Evolutionary conservation across 2,797 vertebrate genomes (phyloP), one percentile per base, ranked within the genome.

Genomic region (Smutsia gigantea): DNA sequence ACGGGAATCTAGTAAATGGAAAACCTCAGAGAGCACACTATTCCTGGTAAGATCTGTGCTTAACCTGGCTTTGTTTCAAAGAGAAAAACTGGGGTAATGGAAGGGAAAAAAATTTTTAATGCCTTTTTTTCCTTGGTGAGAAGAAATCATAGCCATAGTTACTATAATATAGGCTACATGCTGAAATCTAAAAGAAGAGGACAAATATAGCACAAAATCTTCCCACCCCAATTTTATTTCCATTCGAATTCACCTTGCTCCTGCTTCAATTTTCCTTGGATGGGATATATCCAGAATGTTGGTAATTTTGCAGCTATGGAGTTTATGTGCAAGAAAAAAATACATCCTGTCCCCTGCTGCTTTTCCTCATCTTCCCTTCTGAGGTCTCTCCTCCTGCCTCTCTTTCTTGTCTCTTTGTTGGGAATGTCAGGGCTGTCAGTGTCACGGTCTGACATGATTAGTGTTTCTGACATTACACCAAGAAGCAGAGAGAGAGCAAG

Each of bases 371-470:
- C 89, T 66, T 69, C 25, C 93, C 82, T 71, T 46, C 77, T 34
- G 0, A 4, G 21, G 55, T 37, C 78, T 72, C 93, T 85, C 77
- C 94, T 14, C 1, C 55, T 29, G 53, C 53, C 49, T 96, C 87
- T 79, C 72, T 97, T 93, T 93, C 97, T 89, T 63, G 77, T 90
- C 81, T 96, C 93, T 98, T 98, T 98, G 97, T 98, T 96, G 97
- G 97, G 95, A 98, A 98, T 39, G 69, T 97, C 88, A 96, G 96
- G 96, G 96, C 97, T 97, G 97, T 88, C 74, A 61, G 90, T 97
- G 97, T 96, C 98, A 98, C 42, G 2, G 21, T 90, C 97, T 98
- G 97, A 98, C 97, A 97, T 14, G 90, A 97, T 97, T 95, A 97
- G 96, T 81, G 96, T 59, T 93, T 89, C 96, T 97, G 97, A 98